Conservation (phyloP, 2,797 vertebrate species). For the Sebastes cheni region DNA sequence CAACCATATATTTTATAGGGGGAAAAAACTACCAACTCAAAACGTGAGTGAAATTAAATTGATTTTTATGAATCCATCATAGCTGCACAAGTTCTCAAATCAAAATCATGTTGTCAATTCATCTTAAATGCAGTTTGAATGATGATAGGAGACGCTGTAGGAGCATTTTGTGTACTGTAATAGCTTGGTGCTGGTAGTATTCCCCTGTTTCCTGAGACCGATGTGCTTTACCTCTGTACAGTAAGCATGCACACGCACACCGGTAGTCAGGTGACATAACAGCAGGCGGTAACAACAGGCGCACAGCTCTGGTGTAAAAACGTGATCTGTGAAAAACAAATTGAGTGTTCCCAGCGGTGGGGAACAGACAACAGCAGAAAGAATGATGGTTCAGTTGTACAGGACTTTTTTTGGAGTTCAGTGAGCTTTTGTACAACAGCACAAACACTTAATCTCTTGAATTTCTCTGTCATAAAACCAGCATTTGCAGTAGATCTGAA, state of each 20-base stretch:
- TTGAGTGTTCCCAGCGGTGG: not conserved
- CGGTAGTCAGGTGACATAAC: slow-evolving; percentile 17
- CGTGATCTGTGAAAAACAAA: slow-evolving; percentile 4
- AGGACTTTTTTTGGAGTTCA: not conserved
- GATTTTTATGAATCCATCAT: not conserved
- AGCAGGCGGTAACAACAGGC: not conserved
- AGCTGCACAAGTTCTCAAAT: not conserved
- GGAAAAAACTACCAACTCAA: not conserved
- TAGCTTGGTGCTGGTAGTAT: not conserved
- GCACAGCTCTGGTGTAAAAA: slow-evolving; percentile 2
- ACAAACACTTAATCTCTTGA: not conserved
- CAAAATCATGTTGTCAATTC: not conserved
- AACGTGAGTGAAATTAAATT: not conserved
- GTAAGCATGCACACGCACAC: not conserved
- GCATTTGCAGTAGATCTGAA: slow-evolving; percentile 3
- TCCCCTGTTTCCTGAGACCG: not conserved
- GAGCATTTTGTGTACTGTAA: not conserved
- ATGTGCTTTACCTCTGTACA: not conserved
- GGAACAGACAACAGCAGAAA: not conserved
- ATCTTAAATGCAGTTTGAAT: not conserved
- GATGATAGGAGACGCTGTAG: not conserved
- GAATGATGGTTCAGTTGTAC: not conserved
- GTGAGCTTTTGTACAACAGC: not conserved
- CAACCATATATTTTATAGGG: not conserved
- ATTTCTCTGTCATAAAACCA: slow-evolving; percentile 5